phyloP scores from a whole-genome alignment of 2,797 vertebrate genomes.

The Ptychobarbus kaznakovi region DNA sequence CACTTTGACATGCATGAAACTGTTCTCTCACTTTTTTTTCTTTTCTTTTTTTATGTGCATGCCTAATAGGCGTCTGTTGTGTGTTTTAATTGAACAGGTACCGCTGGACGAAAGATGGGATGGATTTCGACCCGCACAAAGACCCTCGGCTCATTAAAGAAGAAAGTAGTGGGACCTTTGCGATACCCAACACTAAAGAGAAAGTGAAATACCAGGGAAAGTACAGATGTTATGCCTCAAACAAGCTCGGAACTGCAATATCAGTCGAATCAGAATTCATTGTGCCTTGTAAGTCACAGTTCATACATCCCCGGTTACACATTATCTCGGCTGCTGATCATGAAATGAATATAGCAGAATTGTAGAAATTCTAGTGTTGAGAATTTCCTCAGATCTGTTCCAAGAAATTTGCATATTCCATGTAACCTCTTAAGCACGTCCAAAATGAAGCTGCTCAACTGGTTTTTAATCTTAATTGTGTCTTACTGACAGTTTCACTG shows the following conservation, averaged over 20 bases:
- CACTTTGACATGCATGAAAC: background rate
- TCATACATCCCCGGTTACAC: background rate
- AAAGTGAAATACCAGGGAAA: slow-evolving; percentile 83
- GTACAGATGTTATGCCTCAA: slow-evolving; percentile 90
- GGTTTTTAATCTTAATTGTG: background rate
- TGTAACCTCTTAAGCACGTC: background rate
- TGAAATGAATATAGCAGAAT: background rate
- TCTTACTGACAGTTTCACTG: background rate
- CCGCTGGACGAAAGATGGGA: slow-evolving; percentile 89
- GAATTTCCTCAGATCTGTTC: background rate
- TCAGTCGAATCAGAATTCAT: slow-evolving; percentile 88
- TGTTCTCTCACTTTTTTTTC: too few species aligned
- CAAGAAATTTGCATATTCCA: slow-evolving; percentile 18
- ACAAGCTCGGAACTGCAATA: slow-evolving; percentile 87
- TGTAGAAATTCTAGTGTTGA: background rate
- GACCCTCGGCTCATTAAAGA: slow-evolving; percentile 70
- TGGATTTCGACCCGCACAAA: slow-evolving; percentile 77
- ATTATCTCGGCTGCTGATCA: background rate
- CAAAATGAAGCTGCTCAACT: background rate
- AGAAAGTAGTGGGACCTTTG: slow-evolving; percentile 82
- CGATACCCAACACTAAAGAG: slow-evolving; percentile 80
- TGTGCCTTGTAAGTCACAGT: slow-evolving; percentile 83
- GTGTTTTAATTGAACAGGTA: slow-evolving; percentile 77
- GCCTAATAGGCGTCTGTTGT: background rate
- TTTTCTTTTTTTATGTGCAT: too few species aligned